Conservation (phyloP, 2,797 vertebrate genomes). For the Etheostoma nigrum region DNA sequence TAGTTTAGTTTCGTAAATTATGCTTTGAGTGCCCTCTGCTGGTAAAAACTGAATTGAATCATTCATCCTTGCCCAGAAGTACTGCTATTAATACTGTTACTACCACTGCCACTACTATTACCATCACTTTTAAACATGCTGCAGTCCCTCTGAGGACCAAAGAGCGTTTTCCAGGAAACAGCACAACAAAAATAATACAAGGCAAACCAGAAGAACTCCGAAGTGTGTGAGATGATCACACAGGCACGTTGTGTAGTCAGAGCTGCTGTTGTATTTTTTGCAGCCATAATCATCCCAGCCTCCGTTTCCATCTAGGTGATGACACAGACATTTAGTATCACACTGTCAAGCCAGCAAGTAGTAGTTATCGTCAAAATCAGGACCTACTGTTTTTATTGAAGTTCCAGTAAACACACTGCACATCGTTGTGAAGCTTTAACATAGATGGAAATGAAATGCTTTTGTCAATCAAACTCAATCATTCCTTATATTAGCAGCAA, state of each 20-base stretch:
- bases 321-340: constrained; percentile 18
- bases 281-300: constrained; percentile 91
- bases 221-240: constrained; percentile 97
- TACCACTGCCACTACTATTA: no score
- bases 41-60: background rate
- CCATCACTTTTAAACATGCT: background rate
- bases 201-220: constrained; percentile 90
- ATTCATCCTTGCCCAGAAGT: no score
- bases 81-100: background rate
- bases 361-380: background rate
- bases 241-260: constrained; percentile 89
- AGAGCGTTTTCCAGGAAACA: background rate
- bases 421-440: constrained; percentile 76
- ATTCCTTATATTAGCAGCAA: background rate
- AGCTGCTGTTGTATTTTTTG: constrained; percentile 80
- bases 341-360: background rate
- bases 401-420: constrained; percentile 92
- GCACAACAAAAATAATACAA: background rate
- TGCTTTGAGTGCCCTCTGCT: constrained; percentile 50
- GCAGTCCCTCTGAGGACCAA: background rate
- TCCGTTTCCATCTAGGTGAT: constrained; percentile 85
- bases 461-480: background rate
- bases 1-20: background rate
- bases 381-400: constrained; percentile 86
- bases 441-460: constrained; percentile 35